These are phyloP conservation scores for Ctenomys sociabilis DNA, from an alignment of 2,113 vertebrate genomes.

Conservation along the genomic window DNA sequence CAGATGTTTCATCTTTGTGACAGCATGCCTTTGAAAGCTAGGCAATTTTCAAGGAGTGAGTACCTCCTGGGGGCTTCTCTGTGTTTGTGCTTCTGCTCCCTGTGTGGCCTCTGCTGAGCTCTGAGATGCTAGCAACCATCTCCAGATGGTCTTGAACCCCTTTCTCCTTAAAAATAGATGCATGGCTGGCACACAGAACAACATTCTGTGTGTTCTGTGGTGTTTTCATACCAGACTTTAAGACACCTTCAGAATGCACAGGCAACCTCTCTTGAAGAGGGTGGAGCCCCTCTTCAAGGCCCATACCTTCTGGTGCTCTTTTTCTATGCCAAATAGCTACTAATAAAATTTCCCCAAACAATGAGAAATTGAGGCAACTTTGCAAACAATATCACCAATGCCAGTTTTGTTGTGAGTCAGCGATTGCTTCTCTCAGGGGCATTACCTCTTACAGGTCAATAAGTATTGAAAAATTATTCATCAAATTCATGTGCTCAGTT, in stretches of 20 bases:
- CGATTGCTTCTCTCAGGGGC: neutral
- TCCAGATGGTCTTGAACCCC: neutral
- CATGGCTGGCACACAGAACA: neutral
- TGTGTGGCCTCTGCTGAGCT: neutral
- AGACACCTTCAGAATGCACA: neutral
- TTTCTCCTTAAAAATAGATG: neutral
- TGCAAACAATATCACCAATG: neutral
- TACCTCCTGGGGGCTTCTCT: neutral
- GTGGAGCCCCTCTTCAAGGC: neutral
- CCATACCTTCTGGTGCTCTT: neutral
- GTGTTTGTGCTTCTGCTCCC: neutral
- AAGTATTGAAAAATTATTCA: neutral
- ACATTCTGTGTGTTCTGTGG: neutral
- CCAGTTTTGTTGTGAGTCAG: neutral
- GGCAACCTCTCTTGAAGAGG: neutral
- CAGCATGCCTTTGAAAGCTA: slow-evolving; percentile 16
- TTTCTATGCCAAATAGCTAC: neutral
- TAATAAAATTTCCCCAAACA: neutral
- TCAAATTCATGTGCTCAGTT: neutral
- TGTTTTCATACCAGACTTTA: neutral
- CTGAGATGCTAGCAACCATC: neutral
- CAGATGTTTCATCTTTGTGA: neutral
- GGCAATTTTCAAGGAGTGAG: neutral
- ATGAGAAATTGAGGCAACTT: neutral
- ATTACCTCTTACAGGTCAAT: neutral